Base-by-base conservation (phyloP, 92 coral and sea anemone genomes). In the Chrysogorgia sp. region DNA sequence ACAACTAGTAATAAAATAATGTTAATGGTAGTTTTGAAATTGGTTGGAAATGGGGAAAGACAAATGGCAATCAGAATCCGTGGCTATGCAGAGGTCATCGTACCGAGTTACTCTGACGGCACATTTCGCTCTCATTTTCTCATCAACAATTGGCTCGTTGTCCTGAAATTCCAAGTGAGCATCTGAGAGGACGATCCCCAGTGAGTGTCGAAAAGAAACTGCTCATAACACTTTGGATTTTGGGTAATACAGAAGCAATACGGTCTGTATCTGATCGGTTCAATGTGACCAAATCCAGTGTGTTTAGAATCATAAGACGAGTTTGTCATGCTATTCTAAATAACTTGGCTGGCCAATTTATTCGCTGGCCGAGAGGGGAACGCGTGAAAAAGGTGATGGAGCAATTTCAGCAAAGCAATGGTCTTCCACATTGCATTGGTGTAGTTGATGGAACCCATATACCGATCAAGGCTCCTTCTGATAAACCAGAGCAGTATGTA, bases 231-330 rank as follows among this genome's bases (percentile, higher is more conserved):
- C 34, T 87, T 10, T 77, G 82, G 88, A 63, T 87, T 34, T 82
- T 87, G 41, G 91, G 88, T 15, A 87, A 87, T 58, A 82, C 87
- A 13, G 83, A 83, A 49, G n/a, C n/a, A 37, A 48, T 79, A 34
- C 76, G 88, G 29, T 83, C 91, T 47, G 88, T 83, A 19, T 83
- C 91, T 40, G 88, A 72, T 69, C 84, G 87, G 57, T 87, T 87
- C 60, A 68, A 83, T 45, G 76, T 78, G 7, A 77, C 85, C 25
- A 34, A 65, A 40, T 82, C 86, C 59, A 82, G 82, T 80, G 86
- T 77, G 28, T 79, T 43, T 70, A 47, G 84, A 31, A 80, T 87
- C 31, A 64, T 83, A 40, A 57, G 88, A 17, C 43, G 85, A 13
- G 49, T 87, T 78, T 87, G 82, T 74, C 71, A 66, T 21, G 88